Percentiles rank a stretch among this genome's conserved stretches.
Evolutionary conservation across 1,140 invertebrate species (phyloP).

Genomic region (Ruditapes philippinarum): DNA sequence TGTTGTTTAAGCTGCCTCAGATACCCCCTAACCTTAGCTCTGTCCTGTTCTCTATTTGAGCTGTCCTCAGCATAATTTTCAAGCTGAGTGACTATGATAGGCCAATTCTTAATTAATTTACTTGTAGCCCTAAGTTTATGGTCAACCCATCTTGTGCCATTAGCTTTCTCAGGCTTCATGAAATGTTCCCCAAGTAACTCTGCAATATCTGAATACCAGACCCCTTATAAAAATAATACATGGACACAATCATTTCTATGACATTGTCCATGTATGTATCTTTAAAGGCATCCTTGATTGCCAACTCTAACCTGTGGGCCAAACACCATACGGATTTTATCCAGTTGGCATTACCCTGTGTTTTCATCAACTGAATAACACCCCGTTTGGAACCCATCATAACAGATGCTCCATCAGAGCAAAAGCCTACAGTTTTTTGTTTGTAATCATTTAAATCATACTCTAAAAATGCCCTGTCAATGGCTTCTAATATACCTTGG

Average conservation of each 20-base stretch:
- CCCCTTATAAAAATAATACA: constrained; percentile 34
- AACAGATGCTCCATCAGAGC: constrained; percentile 41
- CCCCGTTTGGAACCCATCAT: constrained; percentile 30
- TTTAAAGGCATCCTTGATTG: constrained; percentile 40
- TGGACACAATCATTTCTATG: constrained; percentile 2
- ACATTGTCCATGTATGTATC: constrained; percentile 22
- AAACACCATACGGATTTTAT: constrained; percentile 23
- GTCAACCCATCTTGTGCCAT: constrained; percentile 42
- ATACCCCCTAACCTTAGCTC: constrained; percentile 26
- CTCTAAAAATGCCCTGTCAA: constrained; percentile 33
- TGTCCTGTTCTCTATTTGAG: not conserved
- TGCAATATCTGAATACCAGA: constrained; percentile 18
- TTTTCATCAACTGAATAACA: constrained; percentile 10
- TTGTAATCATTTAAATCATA: constrained; percentile 13
- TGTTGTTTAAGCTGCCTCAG: constrained; percentile 28
- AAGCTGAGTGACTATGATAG: constrained; percentile 1
- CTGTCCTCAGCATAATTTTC: constrained; percentile 12
- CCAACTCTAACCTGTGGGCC: constrained; percentile 30
- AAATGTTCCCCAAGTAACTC: constrained; percentile 29
- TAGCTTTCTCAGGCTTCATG: constrained; percentile 32
- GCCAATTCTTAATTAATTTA: constrained; percentile 19
- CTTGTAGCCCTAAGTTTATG: constrained; percentile 37
- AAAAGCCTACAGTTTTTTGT: constrained; percentile 33
- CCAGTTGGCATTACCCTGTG: not conserved
- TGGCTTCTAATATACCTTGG: constrained; percentile 12